Percentiles rank a stretch among this genome's conserved stretches.
phyloP scores from a whole-genome alignment of 2,797 vertebrate species.

The Leontopithecus rosalia region DNA sequence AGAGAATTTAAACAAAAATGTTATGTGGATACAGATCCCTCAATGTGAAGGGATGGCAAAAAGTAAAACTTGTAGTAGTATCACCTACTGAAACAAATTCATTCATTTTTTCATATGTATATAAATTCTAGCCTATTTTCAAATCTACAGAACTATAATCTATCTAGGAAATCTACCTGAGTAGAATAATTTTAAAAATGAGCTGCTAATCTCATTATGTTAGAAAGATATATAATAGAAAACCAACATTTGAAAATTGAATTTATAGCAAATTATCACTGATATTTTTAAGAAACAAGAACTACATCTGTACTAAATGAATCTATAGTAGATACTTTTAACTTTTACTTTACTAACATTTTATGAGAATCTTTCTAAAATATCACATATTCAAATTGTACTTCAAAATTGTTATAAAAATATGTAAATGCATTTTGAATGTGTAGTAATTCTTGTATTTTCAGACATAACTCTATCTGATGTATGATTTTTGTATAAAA shows the following conservation, averaged over 20 bases:
- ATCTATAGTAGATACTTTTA: neutral
- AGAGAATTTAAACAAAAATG: slow-evolving; percentile 61
- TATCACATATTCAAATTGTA: neutral
- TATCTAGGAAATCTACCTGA: slow-evolving; percentile 59
- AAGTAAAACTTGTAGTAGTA: slow-evolving; percentile 58
- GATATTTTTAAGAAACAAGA: neutral
- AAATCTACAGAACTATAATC: slow-evolving; percentile 34
- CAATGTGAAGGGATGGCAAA: slow-evolving; percentile 52
- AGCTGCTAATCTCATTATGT: neutral
- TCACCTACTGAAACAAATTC: slow-evolving; percentile 38
- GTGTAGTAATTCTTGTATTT: neutral
- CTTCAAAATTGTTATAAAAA: neutral
- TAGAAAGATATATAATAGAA: slow-evolving; percentile 22
- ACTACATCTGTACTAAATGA: neutral
- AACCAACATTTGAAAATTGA: neutral
- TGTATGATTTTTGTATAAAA: neutral
- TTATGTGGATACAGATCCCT: slow-evolving; percentile 59
- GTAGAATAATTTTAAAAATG: slow-evolving; percentile 53
- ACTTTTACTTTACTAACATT: neutral
- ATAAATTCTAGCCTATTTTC: slow-evolving; percentile 68
- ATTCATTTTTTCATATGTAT: slow-evolving; percentile 56
- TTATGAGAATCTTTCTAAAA: neutral
- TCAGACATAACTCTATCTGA: neutral
- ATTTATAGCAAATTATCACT: neutral
- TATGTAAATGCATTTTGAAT: neutral